Evolutionary conservation across 2,797 vertebrate genomes (phyloP).

Genomic region (Salarias fasciatus): DNA sequence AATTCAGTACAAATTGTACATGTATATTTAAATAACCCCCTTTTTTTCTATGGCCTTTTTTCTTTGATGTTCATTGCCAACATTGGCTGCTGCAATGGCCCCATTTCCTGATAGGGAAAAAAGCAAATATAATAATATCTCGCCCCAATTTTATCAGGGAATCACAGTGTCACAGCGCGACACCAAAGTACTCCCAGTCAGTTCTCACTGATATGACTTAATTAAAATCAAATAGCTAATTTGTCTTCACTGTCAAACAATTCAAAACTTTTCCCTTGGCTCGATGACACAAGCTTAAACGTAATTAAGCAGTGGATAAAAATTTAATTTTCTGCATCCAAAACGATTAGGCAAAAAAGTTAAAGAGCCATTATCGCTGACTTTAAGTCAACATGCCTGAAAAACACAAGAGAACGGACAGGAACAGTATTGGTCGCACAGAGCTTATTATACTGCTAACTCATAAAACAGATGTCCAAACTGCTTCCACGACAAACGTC

Average conservation of each 20-base stretch:
- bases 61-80: slow-evolving; percentile 24
- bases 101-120: slow-evolving; percentile 21
- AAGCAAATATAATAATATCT: slow-evolving; percentile 24
- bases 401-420: not conserved
- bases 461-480: slow-evolving; percentile 20
- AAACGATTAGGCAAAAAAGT: not conserved
- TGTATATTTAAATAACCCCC: slow-evolving; percentile 7
- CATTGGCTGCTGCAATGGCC: slow-evolving; percentile 26
- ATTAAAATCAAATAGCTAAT: slow-evolving; percentile 14
- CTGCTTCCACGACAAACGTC: slow-evolving; percentile 11
- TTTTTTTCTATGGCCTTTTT: slow-evolving; percentile 2
- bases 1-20: slow-evolving; percentile 6
- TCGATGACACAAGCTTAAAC: not conserved
- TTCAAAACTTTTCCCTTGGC: not conserved
- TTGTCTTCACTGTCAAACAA: not conserved
- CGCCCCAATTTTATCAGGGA: slow-evolving; percentile 29
- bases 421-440: slow-evolving; percentile 1
- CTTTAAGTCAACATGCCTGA: not conserved
- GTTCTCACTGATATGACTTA: slow-evolving; percentile 17
- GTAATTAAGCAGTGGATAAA: not conserved
- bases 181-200: slow-evolving; percentile 10
- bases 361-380: not conserved
- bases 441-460: slow-evolving; percentile 5
- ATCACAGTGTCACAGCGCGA: slow-evolving; percentile 25
- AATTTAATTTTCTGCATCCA: not conserved